Conservation (phyloP, 2,113 vertebrate species). For the Engraulis encrasicolus region DNA sequence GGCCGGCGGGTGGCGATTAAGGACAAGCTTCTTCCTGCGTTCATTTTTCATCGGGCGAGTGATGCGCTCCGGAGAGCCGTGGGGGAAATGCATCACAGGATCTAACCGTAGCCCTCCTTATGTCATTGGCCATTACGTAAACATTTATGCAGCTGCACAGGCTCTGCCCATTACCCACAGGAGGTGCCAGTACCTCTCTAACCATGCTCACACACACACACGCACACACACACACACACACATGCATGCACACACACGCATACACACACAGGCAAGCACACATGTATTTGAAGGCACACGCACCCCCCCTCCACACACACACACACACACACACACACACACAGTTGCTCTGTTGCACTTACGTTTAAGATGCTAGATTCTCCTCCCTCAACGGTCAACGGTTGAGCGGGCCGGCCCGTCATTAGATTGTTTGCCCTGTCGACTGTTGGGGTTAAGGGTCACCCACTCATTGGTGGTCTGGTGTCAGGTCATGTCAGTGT, state of each 20-base stretch:
- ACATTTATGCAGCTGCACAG: constrained; percentile 58
- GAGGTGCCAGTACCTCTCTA: neutral
- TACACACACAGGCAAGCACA: neutral
- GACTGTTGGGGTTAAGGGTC: constrained; percentile 60
- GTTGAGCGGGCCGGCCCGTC: no score
- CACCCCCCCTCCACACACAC: neutral
- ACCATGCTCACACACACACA: neutral
- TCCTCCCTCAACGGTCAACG: no score
- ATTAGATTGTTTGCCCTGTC: constrained; percentile 64
- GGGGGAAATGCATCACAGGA: constrained; percentile 49
- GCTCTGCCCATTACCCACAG: constrained; percentile 36
- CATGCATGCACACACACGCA: neutral
- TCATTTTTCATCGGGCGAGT: constrained; percentile 48
- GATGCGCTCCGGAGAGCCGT: constrained; percentile 45
- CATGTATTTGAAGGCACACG: no score
- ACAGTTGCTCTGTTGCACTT: no score
- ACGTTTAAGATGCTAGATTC: no score
- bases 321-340: no score
- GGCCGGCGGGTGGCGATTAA: constrained; percentile 53
- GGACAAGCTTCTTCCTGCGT: constrained; percentile 51
- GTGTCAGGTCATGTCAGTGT: constrained; percentile 58
- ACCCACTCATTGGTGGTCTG: constrained; percentile 47
- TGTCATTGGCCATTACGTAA: constrained; percentile 56
- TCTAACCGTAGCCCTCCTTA: constrained; percentile 38
- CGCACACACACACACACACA: constrained; percentile 1